Evolutionary conservation across 2,797 vertebrate species (phyloP), one percentile per base, ranked within the genome.

Genomic region (Rhyacichthys aspro): DNA sequence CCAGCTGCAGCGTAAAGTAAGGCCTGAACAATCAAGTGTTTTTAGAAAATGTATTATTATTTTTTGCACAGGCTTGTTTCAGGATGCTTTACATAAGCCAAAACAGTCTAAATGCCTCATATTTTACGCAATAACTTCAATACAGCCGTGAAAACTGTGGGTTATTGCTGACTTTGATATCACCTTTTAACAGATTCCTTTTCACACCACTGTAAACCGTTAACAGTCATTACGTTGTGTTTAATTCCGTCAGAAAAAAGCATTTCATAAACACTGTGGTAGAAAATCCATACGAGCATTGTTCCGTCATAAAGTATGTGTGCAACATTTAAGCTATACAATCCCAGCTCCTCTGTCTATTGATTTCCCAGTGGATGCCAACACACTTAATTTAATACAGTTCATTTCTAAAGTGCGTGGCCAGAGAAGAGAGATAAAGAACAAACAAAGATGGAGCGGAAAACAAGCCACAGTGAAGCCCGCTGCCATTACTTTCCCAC

Each of bases 331-430:
- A 66, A 55, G 62, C 52, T 61, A 36, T 45, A 63, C 52, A 59
- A 42, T 62, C 33, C 28, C 0, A 1, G 49, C 41, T 0, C 39
- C 48, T 64, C 46, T 69, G 42, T 67, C 53, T 69, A 59, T 74
- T 72, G 77, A 86, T 84, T 82, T 79, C 70, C 70, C 73, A 33
- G 28, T 46, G 67, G 76, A 80, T 54, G 56, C 38, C 62, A 65
- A 58, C 61, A 53, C 50, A 67, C 60, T 63, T 74, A 45, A 72
- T 82, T 80, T 74, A 78, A 81, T 65, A 49, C 46, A 58, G 43
- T 67, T 81, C 17, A 73, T 78, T 75, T 68, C 47, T 55, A 45
- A 76, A 70, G 62, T 44, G 47, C 50, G 49, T 72, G 55, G 58
- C 68, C 63, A 63, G 60, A 16, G 59, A 28, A 59, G 36, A 44